phyloP scores from a whole-genome alignment of 92 coral and sea anemone genomes.

The Zoanthus sansibaricus region DNA sequence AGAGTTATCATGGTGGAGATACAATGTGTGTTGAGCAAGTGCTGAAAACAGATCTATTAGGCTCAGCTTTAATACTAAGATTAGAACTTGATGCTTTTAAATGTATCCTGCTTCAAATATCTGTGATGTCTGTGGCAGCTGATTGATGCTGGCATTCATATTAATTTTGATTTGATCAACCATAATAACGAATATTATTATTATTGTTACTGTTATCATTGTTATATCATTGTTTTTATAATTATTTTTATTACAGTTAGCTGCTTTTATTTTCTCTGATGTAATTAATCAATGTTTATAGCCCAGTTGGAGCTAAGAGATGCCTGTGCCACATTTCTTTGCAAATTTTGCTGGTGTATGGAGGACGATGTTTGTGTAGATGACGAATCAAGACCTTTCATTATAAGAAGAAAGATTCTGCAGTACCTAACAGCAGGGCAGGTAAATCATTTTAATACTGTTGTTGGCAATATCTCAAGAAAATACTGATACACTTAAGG shows the following conservation, averaged over 20 bases:
- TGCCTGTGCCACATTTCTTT: constrained; percentile 68
- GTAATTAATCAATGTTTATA: constrained; percentile 14
- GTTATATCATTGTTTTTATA: no score
- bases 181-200: no score
- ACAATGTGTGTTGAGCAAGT: no score
- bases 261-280: neutral
- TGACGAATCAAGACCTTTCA: neutral
- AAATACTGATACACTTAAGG: neutral
- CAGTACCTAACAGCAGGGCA: neutral
- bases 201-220: no score
- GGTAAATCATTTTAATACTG: neutral
- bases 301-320: constrained; percentile 65
- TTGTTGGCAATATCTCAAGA: neutral
- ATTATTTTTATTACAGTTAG: neutral
- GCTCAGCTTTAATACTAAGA: no score
- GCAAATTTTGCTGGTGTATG: constrained; percentile 55
- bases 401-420: constrained; percentile 6
- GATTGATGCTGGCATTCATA: no score
- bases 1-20: no score
- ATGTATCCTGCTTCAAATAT: no score
- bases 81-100: no score
- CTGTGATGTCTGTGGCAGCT: no score
- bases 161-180: no score
- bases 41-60: no score
- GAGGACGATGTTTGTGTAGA: constrained; percentile 5